Evolutionary conservation across 2,113 vertebrate species (phyloP).

Genomic region (Bubo blakistoni): DNA sequence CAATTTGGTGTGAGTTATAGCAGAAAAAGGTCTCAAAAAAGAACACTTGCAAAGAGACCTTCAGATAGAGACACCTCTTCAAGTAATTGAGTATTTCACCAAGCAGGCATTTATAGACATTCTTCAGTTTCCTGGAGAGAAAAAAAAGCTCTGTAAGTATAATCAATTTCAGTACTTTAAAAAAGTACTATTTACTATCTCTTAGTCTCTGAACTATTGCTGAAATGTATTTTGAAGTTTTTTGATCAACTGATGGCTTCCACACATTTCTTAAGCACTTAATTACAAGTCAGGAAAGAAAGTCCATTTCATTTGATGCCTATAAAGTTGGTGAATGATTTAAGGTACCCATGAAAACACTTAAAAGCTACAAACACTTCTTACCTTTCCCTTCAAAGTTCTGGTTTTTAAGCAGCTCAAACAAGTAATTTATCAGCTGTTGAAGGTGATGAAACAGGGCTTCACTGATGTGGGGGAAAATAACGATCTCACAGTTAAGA

Average conservation of each 20-base stretch:
- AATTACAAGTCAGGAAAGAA: neutral
- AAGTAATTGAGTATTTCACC: neutral
- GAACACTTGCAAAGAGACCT: neutral
- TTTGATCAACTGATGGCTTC: neutral
- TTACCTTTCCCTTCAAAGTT: constrained; percentile 3
- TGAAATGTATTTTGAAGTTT: neutral
- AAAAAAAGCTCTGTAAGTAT: neutral
- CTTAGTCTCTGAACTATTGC: neutral
- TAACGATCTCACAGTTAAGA: neutral
- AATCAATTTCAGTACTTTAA: neutral
- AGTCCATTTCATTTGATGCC: neutral
- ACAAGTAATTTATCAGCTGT: constrained; percentile 10
- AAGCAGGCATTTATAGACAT: neutral
- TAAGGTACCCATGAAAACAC: neutral
- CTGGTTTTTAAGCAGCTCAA: neutral
- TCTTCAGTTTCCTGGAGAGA: neutral
- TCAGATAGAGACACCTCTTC: neutral
- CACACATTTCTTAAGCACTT: neutral
- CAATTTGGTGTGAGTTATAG: neutral
- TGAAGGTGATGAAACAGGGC: neutral
- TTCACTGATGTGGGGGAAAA: neutral
- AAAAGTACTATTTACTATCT: neutral
- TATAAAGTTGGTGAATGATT: neutral
- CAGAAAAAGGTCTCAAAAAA: neutral
- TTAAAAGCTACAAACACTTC: neutral